Percentiles rank a stretch among this genome's conserved stretches.
Conservation (phyloP, 2,113 vertebrate genomes). For the Dendrocopos noguchii region DNA sequence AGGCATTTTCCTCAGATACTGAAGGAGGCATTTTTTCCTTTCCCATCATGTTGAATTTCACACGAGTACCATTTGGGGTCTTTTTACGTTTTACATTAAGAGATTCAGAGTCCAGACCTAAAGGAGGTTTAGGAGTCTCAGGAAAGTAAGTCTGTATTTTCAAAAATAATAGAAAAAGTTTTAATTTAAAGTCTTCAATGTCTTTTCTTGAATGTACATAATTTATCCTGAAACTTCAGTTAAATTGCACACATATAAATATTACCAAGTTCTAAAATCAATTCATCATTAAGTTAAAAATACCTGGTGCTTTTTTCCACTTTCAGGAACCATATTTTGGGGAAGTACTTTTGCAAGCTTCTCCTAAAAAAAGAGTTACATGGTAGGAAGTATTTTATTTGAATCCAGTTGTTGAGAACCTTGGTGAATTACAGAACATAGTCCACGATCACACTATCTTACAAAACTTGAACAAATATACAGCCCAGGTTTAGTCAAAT, state of each 20-base stretch:
- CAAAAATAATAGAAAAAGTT: constrained; percentile 44
- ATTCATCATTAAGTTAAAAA: not conserved
- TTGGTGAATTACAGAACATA: not conserved
- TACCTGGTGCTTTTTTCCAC: constrained; percentile 75
- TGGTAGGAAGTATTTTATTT: not conserved
- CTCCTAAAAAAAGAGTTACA: constrained; percentile 66
- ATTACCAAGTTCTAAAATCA: not conserved
- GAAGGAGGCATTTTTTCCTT: constrained; percentile 26
- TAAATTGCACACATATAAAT: not conserved
- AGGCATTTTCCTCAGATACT: constrained; percentile 25
- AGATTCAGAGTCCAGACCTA: constrained; percentile 47
- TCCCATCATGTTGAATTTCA: constrained; percentile 28
- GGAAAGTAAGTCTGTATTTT: constrained; percentile 45
- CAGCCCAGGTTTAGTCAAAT: not conserved
- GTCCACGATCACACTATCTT: not conserved
- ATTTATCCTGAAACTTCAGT: not conserved
- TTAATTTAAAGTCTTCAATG: not conserved
- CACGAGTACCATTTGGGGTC: not conserved
- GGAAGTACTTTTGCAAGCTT: constrained; percentile 59
- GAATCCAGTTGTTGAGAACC: not conserved
- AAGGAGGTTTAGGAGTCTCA: constrained; percentile 42
- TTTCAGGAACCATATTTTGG: constrained; percentile 34
- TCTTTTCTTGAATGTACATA: not conserved
- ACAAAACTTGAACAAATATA: not conserved
- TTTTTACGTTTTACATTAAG: constrained; percentile 28